These are phyloP conservation scores for Halcyon senegalensis DNA, from an alignment of 2,113 vertebrate genomes.

Conservation along the genomic window DNA sequence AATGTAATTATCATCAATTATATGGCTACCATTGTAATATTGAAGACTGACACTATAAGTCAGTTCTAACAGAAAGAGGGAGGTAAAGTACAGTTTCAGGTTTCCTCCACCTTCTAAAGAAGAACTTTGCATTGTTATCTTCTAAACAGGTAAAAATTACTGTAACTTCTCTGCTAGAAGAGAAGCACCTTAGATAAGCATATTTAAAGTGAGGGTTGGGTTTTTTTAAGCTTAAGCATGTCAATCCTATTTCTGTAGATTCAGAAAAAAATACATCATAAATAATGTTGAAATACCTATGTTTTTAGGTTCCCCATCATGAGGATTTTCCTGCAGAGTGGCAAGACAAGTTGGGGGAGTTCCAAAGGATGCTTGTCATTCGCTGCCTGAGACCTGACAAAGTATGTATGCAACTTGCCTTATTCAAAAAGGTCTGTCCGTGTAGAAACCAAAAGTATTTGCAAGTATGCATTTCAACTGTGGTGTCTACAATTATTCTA, in stretches of 20 bases:
- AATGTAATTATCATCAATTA: neutral
- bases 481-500: neutral
- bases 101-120: neutral
- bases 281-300: neutral
- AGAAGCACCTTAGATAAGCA: neutral
- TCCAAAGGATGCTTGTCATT: conserved; percentile 88
- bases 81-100: neutral
- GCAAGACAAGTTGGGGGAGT: conserved; percentile 77
- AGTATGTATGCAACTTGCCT: conserved; percentile 34
- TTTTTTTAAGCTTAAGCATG: neutral
- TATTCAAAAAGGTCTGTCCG: neutral
- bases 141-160: neutral
- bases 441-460: neutral
- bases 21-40: neutral
- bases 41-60: neutral
- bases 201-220: neutral
- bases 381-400: conserved; percentile 88
- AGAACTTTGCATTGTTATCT: neutral
- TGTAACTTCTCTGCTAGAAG: neutral
- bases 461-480: neutral
- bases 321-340: conserved; percentile 79
- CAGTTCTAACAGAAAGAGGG: neutral
- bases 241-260: neutral
- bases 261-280: neutral
- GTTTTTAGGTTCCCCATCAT: conserved; percentile 79